phyloP scores from a whole-genome alignment of 2,113 vertebrate genomes.

The Circaetus gallicus region DNA sequence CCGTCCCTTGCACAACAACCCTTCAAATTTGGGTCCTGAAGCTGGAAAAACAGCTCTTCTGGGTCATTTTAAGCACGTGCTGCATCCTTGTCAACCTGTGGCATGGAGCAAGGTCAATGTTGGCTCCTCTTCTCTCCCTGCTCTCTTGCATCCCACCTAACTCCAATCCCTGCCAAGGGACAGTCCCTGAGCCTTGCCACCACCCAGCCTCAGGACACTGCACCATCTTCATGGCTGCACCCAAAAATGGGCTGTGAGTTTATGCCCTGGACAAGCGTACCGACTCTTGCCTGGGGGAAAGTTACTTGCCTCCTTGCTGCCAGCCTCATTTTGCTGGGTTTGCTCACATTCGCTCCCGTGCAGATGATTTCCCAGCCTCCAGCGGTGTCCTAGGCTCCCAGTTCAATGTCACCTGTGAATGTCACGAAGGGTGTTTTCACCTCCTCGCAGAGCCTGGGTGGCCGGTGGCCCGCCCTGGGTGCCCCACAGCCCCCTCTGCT shows the following conservation, averaged over 20 bases:
- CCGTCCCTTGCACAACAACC: background rate
- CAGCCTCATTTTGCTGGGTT: background rate
- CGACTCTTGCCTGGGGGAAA: background rate
- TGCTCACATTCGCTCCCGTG: background rate
- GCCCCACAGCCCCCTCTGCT: background rate
- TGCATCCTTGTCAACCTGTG: background rate
- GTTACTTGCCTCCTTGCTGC: background rate
- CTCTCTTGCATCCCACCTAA: background rate
- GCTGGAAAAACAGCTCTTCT: background rate
- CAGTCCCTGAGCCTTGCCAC: background rate
- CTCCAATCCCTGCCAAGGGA: background rate
- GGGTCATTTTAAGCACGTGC: background rate
- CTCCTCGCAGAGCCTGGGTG: background rate
- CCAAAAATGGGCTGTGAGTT: background rate
- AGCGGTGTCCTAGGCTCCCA: background rate
- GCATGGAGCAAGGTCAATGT: background rate
- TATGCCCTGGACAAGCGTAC: background rate
- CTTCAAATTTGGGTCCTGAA: background rate
- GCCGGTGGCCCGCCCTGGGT: background rate
- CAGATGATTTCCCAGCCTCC: background rate
- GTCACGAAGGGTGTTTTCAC: background rate
- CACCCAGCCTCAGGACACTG: background rate
- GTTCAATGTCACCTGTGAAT: background rate
- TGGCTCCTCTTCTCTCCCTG: accelerated
- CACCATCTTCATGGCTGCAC: background rate